A percentile compares a stretch with the other conserved stretches of the same genome.
Evolutionary conservation across 2,888 invertebrate species (phyloP).

Genomic region (Hypselothyrea guttata): DNA sequence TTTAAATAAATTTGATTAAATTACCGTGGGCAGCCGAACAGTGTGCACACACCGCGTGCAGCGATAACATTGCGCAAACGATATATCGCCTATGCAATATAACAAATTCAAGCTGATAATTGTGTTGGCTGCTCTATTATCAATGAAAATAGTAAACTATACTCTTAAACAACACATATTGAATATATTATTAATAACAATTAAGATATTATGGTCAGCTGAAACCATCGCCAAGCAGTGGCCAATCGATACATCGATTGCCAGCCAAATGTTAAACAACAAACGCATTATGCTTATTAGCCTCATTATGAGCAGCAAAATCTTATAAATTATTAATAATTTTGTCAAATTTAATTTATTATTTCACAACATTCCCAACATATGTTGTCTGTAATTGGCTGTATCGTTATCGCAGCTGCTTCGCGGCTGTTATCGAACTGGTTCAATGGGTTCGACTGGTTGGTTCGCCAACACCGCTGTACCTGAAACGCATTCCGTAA

Average conservation of each 20-base stretch:
- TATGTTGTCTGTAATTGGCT: neutral
- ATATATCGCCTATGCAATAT: neutral
- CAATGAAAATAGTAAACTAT: too few relatives aligned
- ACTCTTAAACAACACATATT: too few relatives aligned
- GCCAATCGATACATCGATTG: slow-evolving; percentile 13
- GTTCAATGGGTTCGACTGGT: too few relatives aligned
- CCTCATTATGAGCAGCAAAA: too few relatives aligned
- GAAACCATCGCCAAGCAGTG: neutral
- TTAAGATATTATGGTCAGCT: neutral
- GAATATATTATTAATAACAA: neutral
- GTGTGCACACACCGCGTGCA: slow-evolving; percentile 30
- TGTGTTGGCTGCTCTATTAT: too few relatives aligned
- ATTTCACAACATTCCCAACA: slow-evolving; percentile 7
- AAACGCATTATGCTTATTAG: neutral
- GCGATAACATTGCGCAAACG: slow-evolving; percentile 9
- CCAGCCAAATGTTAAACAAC: neutral
- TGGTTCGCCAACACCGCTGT: slow-evolving; percentile 10
- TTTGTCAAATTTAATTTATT: neutral
- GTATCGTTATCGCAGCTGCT: neutral
- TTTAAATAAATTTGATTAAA: too few relatives aligned
- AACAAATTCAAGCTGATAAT: too few relatives aligned
- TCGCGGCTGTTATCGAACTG: slow-evolving; percentile 8
- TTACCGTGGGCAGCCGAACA: slow-evolving; percentile 24
- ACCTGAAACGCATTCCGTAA: slow-evolving; percentile 57
- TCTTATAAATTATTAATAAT: too few relatives aligned